Evolutionary conservation across 1,140 invertebrate genomes (phyloP), one percentile per base, ranked within the genome.

Genomic region (Mercenaria mercenaria): DNA sequence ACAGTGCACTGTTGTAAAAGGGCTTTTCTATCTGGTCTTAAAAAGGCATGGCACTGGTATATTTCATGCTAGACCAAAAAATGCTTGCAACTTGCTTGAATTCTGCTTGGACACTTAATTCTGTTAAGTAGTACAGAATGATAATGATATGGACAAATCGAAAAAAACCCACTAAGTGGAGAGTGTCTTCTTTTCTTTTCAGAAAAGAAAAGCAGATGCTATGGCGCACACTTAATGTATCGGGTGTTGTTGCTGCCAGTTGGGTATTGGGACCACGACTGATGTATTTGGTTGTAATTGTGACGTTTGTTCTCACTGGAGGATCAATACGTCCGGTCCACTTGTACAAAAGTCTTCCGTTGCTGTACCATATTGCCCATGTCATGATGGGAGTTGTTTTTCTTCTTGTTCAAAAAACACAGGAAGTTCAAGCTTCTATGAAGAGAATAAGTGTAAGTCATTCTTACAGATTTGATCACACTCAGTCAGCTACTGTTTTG

Each of bases 231-330:
- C 87, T 82, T 64, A 72, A 79, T 43, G 56, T 94, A 32, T 81
- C 86, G 0, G 82, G 81, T 1, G 84, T 90, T 79, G 89, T 90
- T 0, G 47, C 81, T 59, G 88, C 77, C 18, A 77, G 91, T 13
- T 94, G 94, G 94, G 64, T 93, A 15, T 39, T 93, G 18, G 92
- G 92, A 13, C 56, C 82, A 39, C 43, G 77, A 13, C 43, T 47
- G n/a, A 50, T 86, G 43, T 56, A 74, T 59, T 50, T 74, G 11
- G 41, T 74, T 34, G 83, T 86, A 32, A 39, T 86, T 26, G 23
- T 86, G 13, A 29, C 61, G 10, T 26, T 20, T 15, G 72, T 74
- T 10, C 23, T 86, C 0, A 23, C 13, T 18, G 67, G 67, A 8
- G 50, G 34, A 39, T 67, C 29, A 11, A 50, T 86, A 26, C 67